Conservation (phyloP, 2,113 vertebrate species). For the Ophthalmolycus amberensis region DNA sequence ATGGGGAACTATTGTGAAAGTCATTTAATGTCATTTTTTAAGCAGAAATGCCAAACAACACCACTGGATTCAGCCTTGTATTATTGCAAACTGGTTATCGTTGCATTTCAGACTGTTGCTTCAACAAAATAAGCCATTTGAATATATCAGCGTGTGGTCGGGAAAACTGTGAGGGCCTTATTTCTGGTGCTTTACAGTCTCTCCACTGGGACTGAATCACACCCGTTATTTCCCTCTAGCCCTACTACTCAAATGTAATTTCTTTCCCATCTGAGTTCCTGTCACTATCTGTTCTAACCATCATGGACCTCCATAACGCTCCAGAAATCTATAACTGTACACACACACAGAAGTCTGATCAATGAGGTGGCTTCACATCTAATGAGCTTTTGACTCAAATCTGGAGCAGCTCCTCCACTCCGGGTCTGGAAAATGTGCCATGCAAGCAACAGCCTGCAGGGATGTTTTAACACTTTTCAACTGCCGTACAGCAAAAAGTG, state of each 20-base stretch:
- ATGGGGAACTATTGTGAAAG: not conserved
- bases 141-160: not conserved
- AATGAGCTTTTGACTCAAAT: not conserved
- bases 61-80: not conserved
- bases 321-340: not conserved
- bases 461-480: conserved; percentile 9
- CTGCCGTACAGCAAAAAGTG: not conserved
- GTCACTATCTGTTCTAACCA: not conserved
- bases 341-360: not conserved
- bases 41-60: not conserved
- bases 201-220: not conserved
- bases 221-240: not conserved
- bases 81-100: not conserved
- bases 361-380: not conserved
- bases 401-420: not conserved
- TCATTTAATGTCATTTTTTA: not conserved
- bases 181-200: not conserved
- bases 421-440: not conserved
- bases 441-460: not conserved
- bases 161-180: not conserved
- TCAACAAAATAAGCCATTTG: not conserved
- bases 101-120: not conserved
- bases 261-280: not conserved
- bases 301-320: not conserved
- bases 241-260: not conserved